phyloP scores from a whole-genome alignment of 2,113 vertebrate genomes.

The Lethenteron reissneri region DNA sequence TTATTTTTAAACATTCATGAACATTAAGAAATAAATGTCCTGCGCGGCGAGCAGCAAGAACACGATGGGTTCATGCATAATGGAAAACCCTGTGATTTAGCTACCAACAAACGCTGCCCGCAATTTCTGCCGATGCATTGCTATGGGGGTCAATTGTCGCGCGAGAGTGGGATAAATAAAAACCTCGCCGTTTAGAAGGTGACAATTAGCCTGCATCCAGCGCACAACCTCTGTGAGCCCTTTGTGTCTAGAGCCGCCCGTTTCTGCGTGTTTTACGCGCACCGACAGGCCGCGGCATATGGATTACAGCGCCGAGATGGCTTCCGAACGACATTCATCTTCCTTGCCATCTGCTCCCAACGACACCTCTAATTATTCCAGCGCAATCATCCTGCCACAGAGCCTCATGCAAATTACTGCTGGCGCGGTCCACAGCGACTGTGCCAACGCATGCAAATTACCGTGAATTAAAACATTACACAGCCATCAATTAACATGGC shows the following conservation, averaged over 20 bases:
- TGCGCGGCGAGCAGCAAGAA: too few relatives aligned
- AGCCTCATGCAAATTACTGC: constrained; percentile 1
- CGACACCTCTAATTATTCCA: constrained; percentile 6
- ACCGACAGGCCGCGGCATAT: constrained; percentile 3
- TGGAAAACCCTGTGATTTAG: too few relatives aligned
- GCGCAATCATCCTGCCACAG: not conserved
- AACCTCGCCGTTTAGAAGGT: too few relatives aligned
- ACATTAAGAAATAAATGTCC: too few relatives aligned
- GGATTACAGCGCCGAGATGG: constrained; percentile 5
- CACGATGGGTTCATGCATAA: too few relatives aligned
- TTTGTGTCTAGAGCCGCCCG: not conserved
- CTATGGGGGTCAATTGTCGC: too few relatives aligned
- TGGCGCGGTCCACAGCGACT: not conserved
- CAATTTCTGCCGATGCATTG: too few relatives aligned
- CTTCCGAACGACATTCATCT: constrained; percentile 5
- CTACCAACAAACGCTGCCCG: too few relatives aligned
- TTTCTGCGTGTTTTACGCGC: not conserved
- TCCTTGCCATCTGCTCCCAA: constrained; percentile 6
- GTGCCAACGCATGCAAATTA: constrained; percentile 1
- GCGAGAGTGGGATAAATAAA: too few relatives aligned
- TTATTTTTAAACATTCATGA: too few relatives aligned
- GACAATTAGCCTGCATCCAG: not conserved
- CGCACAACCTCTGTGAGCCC: constrained; percentile 1
- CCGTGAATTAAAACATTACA: not conserved
- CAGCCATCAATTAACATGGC: not conserved